Percentiles rank a stretch among this genome's conserved stretches.
Evolutionary conservation across 2,113 vertebrate genomes (phyloP).

Genomic region (Cryptomyrus ogoouensis): DNA sequence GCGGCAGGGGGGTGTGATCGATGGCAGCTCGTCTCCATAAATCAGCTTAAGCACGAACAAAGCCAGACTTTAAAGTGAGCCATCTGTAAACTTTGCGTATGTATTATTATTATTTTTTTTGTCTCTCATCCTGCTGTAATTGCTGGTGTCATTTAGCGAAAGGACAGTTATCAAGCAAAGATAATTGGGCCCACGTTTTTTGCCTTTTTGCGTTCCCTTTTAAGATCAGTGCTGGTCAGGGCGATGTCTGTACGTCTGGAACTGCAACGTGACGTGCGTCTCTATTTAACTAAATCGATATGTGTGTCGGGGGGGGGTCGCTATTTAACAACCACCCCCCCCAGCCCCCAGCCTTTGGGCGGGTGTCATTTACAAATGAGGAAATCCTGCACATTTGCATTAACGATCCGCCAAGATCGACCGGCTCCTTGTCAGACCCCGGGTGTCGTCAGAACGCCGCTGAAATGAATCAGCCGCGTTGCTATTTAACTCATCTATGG

Average conservation of each 20-base stretch:
- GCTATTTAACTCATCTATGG: background rate
- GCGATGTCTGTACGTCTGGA: background rate
- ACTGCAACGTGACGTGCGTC: background rate
- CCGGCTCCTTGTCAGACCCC: background rate
- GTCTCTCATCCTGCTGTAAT: background rate
- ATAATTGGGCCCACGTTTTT: background rate
- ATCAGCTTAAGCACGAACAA: background rate
- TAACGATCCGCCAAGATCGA: background rate
- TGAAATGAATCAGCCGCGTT: background rate
- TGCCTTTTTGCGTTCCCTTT: background rate
- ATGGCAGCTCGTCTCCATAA: conserved; percentile 4
- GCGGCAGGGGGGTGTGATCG: background rate
- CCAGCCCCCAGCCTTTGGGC: background rate
- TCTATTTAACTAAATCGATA: background rate
- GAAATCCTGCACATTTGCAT: background rate
- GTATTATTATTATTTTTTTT: background rate
- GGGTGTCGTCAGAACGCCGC: background rate
- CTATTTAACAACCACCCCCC: background rate
- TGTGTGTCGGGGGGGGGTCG: background rate
- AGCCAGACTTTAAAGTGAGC: background rate
- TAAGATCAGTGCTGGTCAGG: background rate
- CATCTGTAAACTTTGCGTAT: background rate
- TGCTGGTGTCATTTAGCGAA: background rate
- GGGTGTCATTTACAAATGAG: background rate
- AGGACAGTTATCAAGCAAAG: background rate